Evolutionary conservation across 2,797 vertebrate species (phyloP).

Genomic region (Manis javanica): DNA sequence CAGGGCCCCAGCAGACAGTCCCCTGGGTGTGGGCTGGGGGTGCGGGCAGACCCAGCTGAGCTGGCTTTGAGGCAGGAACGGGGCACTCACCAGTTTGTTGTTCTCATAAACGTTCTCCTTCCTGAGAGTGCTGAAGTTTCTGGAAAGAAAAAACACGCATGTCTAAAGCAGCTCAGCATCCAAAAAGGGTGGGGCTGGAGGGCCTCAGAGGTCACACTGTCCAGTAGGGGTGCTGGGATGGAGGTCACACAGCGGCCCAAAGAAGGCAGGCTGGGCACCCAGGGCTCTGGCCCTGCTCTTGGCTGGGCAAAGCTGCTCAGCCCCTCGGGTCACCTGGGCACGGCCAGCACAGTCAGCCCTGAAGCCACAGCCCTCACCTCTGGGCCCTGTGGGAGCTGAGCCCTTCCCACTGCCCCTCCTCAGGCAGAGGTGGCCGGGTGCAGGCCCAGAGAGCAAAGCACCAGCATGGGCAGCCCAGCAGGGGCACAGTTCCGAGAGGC

Average conservation of each 20-base stretch:
- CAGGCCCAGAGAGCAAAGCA: neutral
- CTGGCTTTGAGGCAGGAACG: accelerated
- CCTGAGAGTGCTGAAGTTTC: slow-evolving; percentile 93
- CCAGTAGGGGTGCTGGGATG: neutral
- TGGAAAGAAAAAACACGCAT: slow-evolving; percentile 84
- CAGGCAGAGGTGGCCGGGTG: neutral
- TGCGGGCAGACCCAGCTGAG: accelerated
- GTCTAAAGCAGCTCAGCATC: neutral
- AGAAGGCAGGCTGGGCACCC: neutral
- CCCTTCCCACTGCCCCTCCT: accelerated
- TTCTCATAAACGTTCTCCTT: slow-evolving; percentile 97
- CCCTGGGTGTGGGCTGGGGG: neutral
- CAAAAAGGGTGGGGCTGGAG: neutral
- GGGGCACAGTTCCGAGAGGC: neutral
- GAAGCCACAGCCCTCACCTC: neutral
- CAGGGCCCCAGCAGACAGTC: neutral
- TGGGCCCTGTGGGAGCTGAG: accelerated
- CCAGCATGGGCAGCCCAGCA: neutral
- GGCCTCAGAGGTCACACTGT: neutral
- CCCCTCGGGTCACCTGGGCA: neutral
- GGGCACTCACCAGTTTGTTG: slow-evolving; percentile 94
- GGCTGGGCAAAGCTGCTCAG: neutral
- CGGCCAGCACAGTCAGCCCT: accelerated
- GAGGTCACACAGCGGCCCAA: accelerated
- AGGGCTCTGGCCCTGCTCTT: no score